Percentiles rank a stretch among this genome's conserved stretches.
These are phyloP conservation scores for Venusia cambrica DNA, from an alignment of 2,888 invertebrate species.

Conservation along the genomic window DNA sequence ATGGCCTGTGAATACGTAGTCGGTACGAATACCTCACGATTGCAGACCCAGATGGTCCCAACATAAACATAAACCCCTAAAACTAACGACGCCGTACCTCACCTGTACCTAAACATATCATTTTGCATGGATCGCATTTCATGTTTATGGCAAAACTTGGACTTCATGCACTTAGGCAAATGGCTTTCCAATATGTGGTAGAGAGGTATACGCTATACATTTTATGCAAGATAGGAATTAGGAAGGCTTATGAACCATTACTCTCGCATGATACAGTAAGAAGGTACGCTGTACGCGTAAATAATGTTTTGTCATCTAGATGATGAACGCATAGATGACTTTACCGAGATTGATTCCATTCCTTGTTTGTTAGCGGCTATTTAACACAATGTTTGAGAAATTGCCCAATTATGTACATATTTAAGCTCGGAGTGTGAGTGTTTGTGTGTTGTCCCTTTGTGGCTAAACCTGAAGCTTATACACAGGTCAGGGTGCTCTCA, in stretches of 20 bases:
- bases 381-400: constrained; percentile 1
- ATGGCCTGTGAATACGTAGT: constrained; percentile 21
- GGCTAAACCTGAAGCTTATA: constrained; percentile 12
- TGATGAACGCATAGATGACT: constrained; percentile 21
- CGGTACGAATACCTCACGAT: constrained; percentile 35
- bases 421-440: constrained; percentile 2
- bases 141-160: constrained; percentile 78
- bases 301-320: constrained; percentile 33
- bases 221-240: constrained; percentile 55
- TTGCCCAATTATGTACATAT: constrained; percentile 3
- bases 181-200: constrained; percentile 79
- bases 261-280: constrained; percentile 42
- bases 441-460: constrained; percentile 11
- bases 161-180: constrained; percentile 78
- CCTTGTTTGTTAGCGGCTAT: constrained; percentile 10
- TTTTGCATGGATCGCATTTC: constrained; percentile 72
- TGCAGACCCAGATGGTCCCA: constrained; percentile 30
- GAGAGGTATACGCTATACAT: constrained; percentile 60
- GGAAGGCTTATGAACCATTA: constrained; percentile 62
- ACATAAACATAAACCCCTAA: constrained; percentile 28
- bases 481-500: constrained; percentile 13
- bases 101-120: constrained; percentile 72
- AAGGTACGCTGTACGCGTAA: constrained; percentile 35
- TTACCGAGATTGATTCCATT: too few species aligned
- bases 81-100: constrained; percentile 39